Evolutionary conservation across 2,113 vertebrate species (phyloP), one percentile per base, ranked within the genome.

Genomic region (Callorhinus ursinus): DNA sequence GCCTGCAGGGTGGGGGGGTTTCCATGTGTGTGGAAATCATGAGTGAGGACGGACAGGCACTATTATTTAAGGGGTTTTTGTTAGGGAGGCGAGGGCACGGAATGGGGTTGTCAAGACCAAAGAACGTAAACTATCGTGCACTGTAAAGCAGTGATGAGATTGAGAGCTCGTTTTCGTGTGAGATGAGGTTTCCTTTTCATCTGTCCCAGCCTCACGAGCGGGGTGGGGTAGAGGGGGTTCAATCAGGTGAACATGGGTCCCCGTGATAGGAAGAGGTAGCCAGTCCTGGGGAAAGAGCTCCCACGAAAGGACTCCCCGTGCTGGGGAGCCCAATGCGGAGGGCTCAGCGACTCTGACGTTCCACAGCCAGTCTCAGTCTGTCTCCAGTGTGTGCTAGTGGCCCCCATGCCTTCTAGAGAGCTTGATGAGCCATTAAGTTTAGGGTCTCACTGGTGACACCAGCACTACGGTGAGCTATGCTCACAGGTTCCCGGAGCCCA

Each of bases 321-420:
- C 67, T 4, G 59, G 39, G 14, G 57, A 59, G 1, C 22, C 10
- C 57, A 16, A 19, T 0, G 2, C 26, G 0, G 24, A 19, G 39
- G 26, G 26, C 51, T 77, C 72, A 31, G n/a, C 2, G 16, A 15
- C 46, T 36, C 59, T 42, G 46, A 24, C 7, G 6, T 24, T 19
- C 69, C 46, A 33, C 4, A 12, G 19, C 59, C 6, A 4, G 7
- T 69, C n/a, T 19, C 15, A 4, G 2, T 65, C 19, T 5, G 33
- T 46, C 51, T 76, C 49, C 39, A n/a, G 18, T 4, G 19, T 12
- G 15, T 80, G n/a, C 57, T 33, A 3, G 4, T 8, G 12, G 39
- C 22, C 14, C 11, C n/a, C 2, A 5, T 0, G 1, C 36, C 49
- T 92, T 72, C 13, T 9, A 1, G 36, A 21, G 42, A 42, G 6